These are phyloP conservation scores for Tylochromis polylepis DNA, from an alignment of 2,113 vertebrate species.

Conservation along the genomic window DNA sequence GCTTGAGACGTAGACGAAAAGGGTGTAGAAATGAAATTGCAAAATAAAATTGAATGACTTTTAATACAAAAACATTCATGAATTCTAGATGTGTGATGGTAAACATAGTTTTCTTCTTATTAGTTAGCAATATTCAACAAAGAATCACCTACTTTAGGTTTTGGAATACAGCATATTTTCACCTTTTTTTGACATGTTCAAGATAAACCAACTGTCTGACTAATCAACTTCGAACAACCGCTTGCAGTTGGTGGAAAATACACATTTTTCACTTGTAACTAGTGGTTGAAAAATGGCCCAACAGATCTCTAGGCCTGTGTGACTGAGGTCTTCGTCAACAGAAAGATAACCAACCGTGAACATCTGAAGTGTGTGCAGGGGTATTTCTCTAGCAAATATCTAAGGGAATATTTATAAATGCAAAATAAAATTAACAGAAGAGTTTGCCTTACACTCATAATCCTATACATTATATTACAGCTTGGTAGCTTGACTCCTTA, in stretches of 20 bases:
- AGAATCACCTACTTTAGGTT: not conserved
- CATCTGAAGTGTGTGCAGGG: not conserved
- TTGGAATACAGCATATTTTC: not conserved
- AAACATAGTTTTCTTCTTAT: not conserved
- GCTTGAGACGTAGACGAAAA: not conserved
- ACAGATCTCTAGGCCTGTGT: not conserved
- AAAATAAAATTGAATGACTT: not conserved
- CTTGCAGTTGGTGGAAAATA: fast-evolving
- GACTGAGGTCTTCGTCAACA: not conserved
- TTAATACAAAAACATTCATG: fast-evolving
- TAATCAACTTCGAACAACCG: not conserved
- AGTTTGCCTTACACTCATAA: not conserved
- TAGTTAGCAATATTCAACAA: not conserved
- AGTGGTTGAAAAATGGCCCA: not conserved
- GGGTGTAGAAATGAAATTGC: fast-evolving
- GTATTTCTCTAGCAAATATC: not conserved
- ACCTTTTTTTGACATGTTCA: not conserved
- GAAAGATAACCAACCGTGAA: fast-evolving
- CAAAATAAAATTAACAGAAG: not conserved
- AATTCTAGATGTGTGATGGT: not conserved
- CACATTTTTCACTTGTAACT: not conserved
- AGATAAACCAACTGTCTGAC: not conserved
- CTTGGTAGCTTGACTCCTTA: not conserved
- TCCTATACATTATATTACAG: not conserved
- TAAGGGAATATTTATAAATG: not conserved